A percentile compares a stretch with the other conserved stretches of the same genome.
Conservation (phyloP, 2,113 vertebrate species). For the Hystrix cristata region DNA sequence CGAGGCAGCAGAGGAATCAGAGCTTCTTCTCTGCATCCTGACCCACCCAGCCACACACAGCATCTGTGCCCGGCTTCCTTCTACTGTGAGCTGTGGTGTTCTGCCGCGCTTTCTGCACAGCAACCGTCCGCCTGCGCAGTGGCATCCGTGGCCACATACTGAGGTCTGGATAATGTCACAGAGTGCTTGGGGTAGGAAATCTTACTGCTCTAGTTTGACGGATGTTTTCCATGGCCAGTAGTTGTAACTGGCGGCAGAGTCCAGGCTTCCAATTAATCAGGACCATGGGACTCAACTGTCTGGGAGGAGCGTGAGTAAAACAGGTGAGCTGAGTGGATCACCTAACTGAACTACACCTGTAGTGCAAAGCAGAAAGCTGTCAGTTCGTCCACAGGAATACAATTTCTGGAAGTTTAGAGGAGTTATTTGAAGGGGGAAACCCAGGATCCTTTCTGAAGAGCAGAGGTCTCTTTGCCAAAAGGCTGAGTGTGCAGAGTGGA, state of each 20-base stretch:
- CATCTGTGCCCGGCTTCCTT: not conserved
- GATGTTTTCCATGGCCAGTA: not conserved
- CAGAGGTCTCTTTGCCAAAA: not conserved
- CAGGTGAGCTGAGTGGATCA: not conserved
- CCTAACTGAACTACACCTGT: not conserved
- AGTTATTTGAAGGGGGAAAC: not conserved
- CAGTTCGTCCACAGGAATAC: conserved; percentile 14
- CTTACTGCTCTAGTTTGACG: not conserved
- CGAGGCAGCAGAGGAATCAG: not conserved
- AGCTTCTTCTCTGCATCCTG: not conserved
- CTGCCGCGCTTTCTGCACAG: not conserved
- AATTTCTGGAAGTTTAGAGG: not conserved
- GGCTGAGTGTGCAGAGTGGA: not conserved
- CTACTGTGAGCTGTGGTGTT: not conserved
- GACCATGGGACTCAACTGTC: not conserved
- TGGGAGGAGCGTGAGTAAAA: not conserved
- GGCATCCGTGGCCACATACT: not conserved
- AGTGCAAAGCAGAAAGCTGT: not conserved
- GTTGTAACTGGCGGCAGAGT: not conserved
- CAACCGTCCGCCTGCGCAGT: not conserved
- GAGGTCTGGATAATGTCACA: not conserved
- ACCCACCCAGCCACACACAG: not conserved
- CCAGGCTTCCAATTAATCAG: not conserved
- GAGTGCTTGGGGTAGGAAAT: not conserved
- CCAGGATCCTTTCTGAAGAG: not conserved